Conservation (phyloP, 2,797 vertebrate genomes). For the Loriculus beryllinus region DNA sequence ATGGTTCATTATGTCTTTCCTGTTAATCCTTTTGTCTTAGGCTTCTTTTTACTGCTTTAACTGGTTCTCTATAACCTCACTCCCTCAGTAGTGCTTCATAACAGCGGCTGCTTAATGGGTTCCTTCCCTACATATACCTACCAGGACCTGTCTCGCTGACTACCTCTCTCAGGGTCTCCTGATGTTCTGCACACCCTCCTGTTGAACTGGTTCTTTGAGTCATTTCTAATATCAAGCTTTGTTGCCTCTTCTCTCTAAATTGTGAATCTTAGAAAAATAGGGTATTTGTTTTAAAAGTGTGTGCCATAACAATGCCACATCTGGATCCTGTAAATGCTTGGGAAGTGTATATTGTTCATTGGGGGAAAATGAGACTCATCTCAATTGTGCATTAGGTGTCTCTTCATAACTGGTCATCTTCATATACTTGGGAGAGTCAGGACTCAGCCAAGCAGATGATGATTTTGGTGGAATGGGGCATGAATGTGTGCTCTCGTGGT, state of each 20-base stretch:
- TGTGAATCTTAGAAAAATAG: neutral
- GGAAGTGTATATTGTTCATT: neutral
- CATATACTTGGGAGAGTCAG: neutral
- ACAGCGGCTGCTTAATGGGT: rapidly evolving
- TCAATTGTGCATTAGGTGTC: neutral
- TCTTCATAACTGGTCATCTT: neutral
- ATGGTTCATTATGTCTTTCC: neutral
- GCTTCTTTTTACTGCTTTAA: neutral
- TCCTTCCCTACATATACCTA: neutral
- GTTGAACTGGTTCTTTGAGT: neutral
- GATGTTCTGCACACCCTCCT: rapidly evolving
- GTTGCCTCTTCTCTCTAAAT: neutral
- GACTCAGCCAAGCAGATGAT: neutral
- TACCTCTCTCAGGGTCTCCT: neutral
- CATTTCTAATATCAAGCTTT: neutral
- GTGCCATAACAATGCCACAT: neutral
- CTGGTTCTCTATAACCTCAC: neutral
- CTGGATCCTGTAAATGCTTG: neutral
- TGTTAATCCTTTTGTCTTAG: neutral
- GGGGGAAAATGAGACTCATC: neutral
- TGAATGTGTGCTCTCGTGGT: rapidly evolving
- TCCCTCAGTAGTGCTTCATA: neutral
- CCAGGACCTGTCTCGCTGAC: neutral
- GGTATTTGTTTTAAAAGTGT: neutral
- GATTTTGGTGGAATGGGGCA: neutral